These are phyloP conservation scores for Etheostoma nigrum DNA, from an alignment of 2,797 vertebrate genomes.

Conservation along the genomic window DNA sequence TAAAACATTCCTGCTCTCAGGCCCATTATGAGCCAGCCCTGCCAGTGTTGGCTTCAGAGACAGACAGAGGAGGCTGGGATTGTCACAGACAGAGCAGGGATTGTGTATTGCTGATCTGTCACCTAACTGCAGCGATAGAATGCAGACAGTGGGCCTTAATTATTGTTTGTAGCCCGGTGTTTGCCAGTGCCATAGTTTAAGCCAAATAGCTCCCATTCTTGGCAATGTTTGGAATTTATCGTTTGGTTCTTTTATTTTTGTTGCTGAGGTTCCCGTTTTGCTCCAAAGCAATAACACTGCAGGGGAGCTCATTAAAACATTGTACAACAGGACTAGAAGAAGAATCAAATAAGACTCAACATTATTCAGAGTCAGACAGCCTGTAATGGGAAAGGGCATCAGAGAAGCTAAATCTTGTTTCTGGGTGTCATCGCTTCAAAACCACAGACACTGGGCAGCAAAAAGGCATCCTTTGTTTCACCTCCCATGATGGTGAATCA, in stretches of 20 bases:
- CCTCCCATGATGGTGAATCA: conserved; percentile 79
- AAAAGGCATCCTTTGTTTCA: conserved; percentile 73
- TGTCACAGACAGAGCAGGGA: conserved; percentile 80
- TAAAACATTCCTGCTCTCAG: conserved; percentile 74
- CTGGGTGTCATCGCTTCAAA: conserved; percentile 52
- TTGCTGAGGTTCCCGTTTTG: conserved; percentile 47
- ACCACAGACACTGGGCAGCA: conserved; percentile 45
- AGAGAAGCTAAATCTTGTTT: conserved; percentile 62
- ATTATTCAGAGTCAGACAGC: conserved; percentile 48
- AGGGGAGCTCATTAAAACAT: conserved; percentile 47
- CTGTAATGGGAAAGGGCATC: conserved; percentile 27
- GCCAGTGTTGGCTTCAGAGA: conserved; percentile 60
- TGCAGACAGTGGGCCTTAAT: conserved; percentile 75
- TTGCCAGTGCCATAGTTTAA: conserved; percentile 59
- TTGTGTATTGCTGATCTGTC: conserved; percentile 83
- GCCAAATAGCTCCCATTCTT: conserved; percentile 73
- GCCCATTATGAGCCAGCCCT: conserved; percentile 70
- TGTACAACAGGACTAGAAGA: conserved; percentile 2
- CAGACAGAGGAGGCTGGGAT: conserved; percentile 69
- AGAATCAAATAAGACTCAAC: conserved; percentile 48
- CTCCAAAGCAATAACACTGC: conserved; percentile 29
- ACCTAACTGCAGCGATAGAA: conserved; percentile 75
- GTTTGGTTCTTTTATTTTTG: conserved; percentile 43
- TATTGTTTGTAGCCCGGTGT: conserved; percentile 64
- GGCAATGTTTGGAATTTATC: conserved; percentile 63